Percentiles rank a stretch among this genome's conserved stretches.
Evolutionary conservation across 2,888 invertebrate species (phyloP).

Genomic region (Leptinotarsa peninsularis): DNA sequence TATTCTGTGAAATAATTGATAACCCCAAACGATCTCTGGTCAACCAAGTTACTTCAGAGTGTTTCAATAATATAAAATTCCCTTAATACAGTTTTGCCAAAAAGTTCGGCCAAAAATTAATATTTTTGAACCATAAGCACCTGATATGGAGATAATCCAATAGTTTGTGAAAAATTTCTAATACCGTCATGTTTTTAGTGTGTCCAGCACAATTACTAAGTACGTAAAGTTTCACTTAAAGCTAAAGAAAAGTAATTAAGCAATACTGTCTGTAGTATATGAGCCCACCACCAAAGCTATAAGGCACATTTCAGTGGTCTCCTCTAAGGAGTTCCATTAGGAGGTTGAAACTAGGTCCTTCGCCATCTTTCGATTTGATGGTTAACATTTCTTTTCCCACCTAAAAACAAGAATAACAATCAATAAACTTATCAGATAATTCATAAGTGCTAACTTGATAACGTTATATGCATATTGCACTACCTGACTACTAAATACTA

Average conservation of each 20-base stretch:
- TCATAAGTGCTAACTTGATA: background rate
- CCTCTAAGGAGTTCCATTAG: slow-evolving; percentile 95
- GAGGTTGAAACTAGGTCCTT: slow-evolving; percentile 91
- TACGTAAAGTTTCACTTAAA: slow-evolving; percentile 64
- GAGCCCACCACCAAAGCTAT: slow-evolving; percentile 65
- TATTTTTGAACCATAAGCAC: background rate
- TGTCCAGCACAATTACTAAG: slow-evolving; percentile 57
- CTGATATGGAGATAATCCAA: slow-evolving; percentile 10
- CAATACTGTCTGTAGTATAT: slow-evolving; percentile 64
- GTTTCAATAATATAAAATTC: background rate
- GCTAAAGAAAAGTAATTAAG: slow-evolving; percentile 58
- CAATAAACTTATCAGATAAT: slow-evolving; percentile 3
- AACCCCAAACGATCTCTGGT: no score
- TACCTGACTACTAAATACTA: no score
- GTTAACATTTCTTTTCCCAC: slow-evolving; percentile 94
- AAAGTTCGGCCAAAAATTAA: background rate
- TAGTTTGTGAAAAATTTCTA: slow-evolving; percentile 36
- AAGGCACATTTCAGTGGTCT: slow-evolving; percentile 77
- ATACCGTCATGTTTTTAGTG: slow-evolving; percentile 43
- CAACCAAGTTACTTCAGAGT: no score
- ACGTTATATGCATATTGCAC: background rate
- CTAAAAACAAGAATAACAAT: slow-evolving; percentile 67
- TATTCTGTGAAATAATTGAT: no score
- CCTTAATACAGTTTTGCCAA: background rate
- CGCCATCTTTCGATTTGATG: slow-evolving; percentile 88